phyloP scores from a whole-genome alignment of 2,797 vertebrate species.

The Lutjanus campechanus region DNA sequence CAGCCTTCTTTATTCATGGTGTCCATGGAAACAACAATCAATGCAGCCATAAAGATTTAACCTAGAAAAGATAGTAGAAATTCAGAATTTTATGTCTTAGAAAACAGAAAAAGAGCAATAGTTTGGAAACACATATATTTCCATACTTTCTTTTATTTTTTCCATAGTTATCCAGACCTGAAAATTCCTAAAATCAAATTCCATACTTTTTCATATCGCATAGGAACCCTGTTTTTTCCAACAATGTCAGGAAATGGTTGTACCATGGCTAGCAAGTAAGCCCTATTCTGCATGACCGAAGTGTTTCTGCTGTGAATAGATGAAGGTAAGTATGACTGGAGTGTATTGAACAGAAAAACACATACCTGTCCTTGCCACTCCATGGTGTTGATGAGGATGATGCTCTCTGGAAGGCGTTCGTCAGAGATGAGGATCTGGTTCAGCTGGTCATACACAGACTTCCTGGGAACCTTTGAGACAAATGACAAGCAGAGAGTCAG shows the following conservation, averaged over 20 bases:
- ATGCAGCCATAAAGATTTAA: too few relatives aligned
- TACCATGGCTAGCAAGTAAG: background rate
- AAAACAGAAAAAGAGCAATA: too few relatives aligned
- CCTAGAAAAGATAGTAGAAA: too few relatives aligned
- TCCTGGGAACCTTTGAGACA: constrained; percentile 84
- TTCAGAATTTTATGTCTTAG: too few relatives aligned
- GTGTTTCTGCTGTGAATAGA: constrained; percentile 5
- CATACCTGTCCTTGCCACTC: constrained; percentile 90
- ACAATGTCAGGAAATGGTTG: constrained; percentile 2
- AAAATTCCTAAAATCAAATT: too few relatives aligned
- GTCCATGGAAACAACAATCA: too few relatives aligned
- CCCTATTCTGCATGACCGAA: background rate
- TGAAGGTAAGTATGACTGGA: constrained; percentile 12
- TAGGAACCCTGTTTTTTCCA: constrained; percentile 2
- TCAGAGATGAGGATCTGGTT: constrained; percentile 90
- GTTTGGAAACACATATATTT: too few relatives aligned
- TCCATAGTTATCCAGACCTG: too few relatives aligned
- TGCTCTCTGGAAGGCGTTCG: constrained; percentile 87
- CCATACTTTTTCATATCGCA: too few relatives aligned
- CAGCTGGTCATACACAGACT: constrained; percentile 89
- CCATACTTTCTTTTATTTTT: too few relatives aligned
- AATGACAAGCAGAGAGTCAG: constrained; percentile 32
- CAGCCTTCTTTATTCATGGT: too few relatives aligned
- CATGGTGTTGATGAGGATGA: constrained; percentile 88
- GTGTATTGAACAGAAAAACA: background rate